phyloP scores from a whole-genome alignment of 2,888 invertebrate species.

The Amblyjoppa proteus region DNA sequence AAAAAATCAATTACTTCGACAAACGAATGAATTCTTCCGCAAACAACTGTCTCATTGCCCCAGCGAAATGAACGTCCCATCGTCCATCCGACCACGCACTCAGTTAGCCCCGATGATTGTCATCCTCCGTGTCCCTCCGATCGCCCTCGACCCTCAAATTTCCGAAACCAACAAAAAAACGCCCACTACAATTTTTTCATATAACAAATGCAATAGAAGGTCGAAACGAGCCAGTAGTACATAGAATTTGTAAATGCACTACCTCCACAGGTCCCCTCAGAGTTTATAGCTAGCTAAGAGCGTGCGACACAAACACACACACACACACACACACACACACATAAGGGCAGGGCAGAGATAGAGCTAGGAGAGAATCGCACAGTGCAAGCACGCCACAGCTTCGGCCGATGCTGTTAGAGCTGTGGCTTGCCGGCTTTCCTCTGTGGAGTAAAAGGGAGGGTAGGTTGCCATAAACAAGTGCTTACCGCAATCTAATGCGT shows the following conservation, averaged over 20 bases:
- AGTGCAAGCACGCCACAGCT: constrained; percentile 25
- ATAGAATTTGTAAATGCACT: constrained; percentile 28
- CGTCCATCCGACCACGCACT: too few relatives aligned
- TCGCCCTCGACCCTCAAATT: too few relatives aligned
- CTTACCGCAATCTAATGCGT: constrained; percentile 85
- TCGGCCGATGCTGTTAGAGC: constrained; percentile 32
- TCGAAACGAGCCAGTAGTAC: constrained; percentile 3
- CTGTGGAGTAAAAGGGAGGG: constrained; percentile 62
- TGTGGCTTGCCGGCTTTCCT: constrained; percentile 34
- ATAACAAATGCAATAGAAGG: not conserved
- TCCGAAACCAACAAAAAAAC: not conserved
- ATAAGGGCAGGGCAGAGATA: constrained; percentile 46
- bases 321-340: constrained; percentile 43
- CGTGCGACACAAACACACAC: constrained; percentile 67
- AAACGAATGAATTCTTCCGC: too few relatives aligned
- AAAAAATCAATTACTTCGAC: too few relatives aligned
- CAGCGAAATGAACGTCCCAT: too few relatives aligned
- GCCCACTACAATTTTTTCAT: too few relatives aligned
- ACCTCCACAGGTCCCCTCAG: constrained; percentile 32
- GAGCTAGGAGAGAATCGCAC: constrained; percentile 42
- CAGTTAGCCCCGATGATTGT: too few relatives aligned
- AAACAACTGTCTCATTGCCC: too few relatives aligned
- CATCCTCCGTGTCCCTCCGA: too few relatives aligned
- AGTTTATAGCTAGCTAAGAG: constrained; percentile 47
- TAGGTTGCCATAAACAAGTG: constrained; percentile 82